Evolutionary conservation across 2,888 invertebrate genomes (phyloP), one percentile per base, ranked within the genome.

Genomic region (Drosophila paranaensis): DNA sequence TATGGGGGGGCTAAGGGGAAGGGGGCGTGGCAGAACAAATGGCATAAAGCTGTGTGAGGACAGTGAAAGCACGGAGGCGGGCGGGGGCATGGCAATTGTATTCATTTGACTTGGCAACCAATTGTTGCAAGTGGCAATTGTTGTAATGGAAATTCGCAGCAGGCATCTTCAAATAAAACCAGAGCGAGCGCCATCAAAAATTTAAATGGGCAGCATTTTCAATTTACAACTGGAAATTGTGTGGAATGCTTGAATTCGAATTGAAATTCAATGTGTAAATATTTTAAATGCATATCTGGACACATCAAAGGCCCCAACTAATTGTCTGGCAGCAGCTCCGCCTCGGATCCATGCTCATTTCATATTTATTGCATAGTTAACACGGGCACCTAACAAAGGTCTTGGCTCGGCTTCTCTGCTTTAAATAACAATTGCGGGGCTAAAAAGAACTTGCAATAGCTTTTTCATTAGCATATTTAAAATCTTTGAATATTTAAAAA

Each of bases 21-120:
- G 13, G n/a, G 43, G n/a, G 43, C 16, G 40, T 16, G 20, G 48
- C 35, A 8, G 51, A 53, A 37, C 51, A 37, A 53, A 53, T 53
- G 51, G 51, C 51, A 53, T 35, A 53, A 35, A 37, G 10, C 51
- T 14, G 25, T 53, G 9, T 9, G 20, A 14, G 48, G n/a, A 1
- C 8, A 10, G 5, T 27, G 3, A 13, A 43, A 43, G 16, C 6
- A 16, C 13, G 27, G 30, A 33, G 30, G 8, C 0, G 8, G 5
- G 20, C 13, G 14, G 46, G 66, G 53, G 50, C 64, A 70, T 68
- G 87, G 74, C 83, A 84, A 88, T 84, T 84, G 83, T 89, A 80
- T 89, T 88, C 83, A 88, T 84, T 84, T 84, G 83, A 83, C 78
- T 88, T 77, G 84, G 84, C 71, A 85, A 87, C 89, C 83, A 89